phyloP scores from a whole-genome alignment of 1,140 invertebrate genomes.

The Ostrea denselamellosa region DNA sequence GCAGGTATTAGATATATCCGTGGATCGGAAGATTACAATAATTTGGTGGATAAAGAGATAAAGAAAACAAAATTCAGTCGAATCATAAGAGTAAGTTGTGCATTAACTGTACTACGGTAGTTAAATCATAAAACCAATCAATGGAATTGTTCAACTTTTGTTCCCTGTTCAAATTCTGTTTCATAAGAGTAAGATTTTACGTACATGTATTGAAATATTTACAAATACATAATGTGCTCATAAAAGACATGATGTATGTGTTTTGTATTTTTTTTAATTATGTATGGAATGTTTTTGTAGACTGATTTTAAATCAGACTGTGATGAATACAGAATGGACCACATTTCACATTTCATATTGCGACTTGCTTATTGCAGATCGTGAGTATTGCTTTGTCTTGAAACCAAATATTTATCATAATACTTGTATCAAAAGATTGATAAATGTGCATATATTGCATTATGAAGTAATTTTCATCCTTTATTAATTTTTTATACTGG shows the following conservation, averaged over 20 bases:
- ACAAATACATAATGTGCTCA: too few species aligned
- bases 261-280: too few species aligned
- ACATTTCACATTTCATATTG: conserved; percentile 95
- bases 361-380: conserved; percentile 91
- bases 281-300: conserved; percentile 44
- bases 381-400: conserved; percentile 67
- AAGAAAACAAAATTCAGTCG: conserved; percentile 82
- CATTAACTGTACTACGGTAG: too few species aligned
- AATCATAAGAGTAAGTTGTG: conserved; percentile 54
- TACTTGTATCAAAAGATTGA: not conserved
- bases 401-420: not conserved
- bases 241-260: too few species aligned
- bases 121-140: too few species aligned
- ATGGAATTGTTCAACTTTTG: too few species aligned
- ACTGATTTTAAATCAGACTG: conserved; percentile 49
- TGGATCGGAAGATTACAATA: conserved; percentile 87
- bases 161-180: too few species aligned
- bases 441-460: too few species aligned
- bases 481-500: too few species aligned
- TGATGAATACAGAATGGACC: conserved; percentile 85
- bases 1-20: conserved; percentile 84
- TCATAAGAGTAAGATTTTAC: too few species aligned
- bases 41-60: conserved; percentile 85
- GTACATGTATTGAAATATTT: too few species aligned
- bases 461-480: too few species aligned